Conservation (phyloP, 2,888 invertebrate species). For the Coenonympha arcania region DNA sequence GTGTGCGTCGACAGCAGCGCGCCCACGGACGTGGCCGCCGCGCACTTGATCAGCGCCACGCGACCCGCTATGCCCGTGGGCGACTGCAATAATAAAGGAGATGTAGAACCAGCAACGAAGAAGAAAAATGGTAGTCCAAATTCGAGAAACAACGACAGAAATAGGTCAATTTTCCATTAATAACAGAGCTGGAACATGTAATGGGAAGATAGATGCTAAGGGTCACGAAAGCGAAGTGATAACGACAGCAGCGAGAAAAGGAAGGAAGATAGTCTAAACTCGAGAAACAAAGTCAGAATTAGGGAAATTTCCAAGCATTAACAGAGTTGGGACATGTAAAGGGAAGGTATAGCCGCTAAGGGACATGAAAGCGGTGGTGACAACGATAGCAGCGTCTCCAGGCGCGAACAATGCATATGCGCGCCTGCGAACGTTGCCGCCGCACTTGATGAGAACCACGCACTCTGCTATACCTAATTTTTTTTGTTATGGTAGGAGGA, state of each 20-base stretch:
- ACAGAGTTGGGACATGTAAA: no score
- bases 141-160: background rate
- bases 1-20: slow-evolving; percentile 42
- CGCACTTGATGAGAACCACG: slow-evolving; percentile 39
- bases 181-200: no score
- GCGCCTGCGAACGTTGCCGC: slow-evolving; percentile 37
- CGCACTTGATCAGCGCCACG: slow-evolving; percentile 39
- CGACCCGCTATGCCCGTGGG: slow-evolving; percentile 52
- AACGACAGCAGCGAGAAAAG: background rate
- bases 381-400: slow-evolving; percentile 34
- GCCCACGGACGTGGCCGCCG: slow-evolving; percentile 37
- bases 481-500: no score
- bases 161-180: no score
- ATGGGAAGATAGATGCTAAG: no score
- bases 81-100: slow-evolving; percentile 35
- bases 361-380: slow-evolving; percentile 41
- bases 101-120: background rate
- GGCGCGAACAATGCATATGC: slow-evolving; percentile 40
- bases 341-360: slow-evolving; percentile 32
- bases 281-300: background rate
- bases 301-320: no score
- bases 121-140: background rate
- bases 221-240: no score
- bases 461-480: slow-evolving; percentile 51
- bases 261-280: background rate